Evolutionary conservation across 2,797 vertebrate genomes (phyloP).

Genomic region (Peromyscus aztecus): DNA sequence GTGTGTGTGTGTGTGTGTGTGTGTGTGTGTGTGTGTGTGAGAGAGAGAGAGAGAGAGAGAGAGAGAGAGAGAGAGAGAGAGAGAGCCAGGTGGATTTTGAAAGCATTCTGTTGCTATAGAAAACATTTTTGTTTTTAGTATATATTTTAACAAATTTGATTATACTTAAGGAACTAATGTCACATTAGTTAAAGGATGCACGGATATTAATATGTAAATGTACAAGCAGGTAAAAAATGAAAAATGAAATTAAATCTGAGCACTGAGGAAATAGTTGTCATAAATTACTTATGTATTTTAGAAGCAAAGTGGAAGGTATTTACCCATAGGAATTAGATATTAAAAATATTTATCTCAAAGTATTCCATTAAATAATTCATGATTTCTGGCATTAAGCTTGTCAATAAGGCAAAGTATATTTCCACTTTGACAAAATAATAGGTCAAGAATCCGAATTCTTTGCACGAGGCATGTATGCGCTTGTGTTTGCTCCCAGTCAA

Average conservation of each 20-base stretch:
- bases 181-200: neutral
- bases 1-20: neutral
- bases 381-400: neutral
- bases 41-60: no score
- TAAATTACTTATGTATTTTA: conserved; percentile 36
- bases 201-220: conserved; percentile 13
- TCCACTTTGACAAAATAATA: neutral
- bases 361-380: conserved; percentile 57
- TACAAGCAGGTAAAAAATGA: neutral
- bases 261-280: neutral
- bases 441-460: neutral
- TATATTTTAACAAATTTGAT: conserved; percentile 46
- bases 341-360: conserved; percentile 4
- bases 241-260: conserved; percentile 48
- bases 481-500: neutral
- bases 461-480: neutral
- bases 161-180: conserved; percentile 30
- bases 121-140: conserved; percentile 67
- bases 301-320: conserved; percentile 18
- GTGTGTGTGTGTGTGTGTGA: no score
- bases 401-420: neutral
- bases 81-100: conserved; percentile 31
- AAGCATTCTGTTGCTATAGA: conserved; percentile 60
- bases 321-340: conserved; percentile 4
- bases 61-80: no score